Base-by-base conservation (phyloP, 2,113 vertebrate species). In the Paratilapia polleni region DNA sequence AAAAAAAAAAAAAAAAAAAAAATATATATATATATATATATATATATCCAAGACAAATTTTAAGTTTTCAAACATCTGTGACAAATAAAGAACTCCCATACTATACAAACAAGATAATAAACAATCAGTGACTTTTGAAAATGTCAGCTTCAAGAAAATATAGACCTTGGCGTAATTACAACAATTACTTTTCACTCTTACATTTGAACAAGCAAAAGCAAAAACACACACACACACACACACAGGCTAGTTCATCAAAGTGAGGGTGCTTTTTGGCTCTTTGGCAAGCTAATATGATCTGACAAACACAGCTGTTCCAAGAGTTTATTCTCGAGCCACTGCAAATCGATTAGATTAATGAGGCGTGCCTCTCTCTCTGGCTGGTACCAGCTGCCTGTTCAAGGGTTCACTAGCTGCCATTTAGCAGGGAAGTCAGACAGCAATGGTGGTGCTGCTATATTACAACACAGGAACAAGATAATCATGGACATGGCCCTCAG, bases 241-340 rank as follows among this genome's bases (percentile, higher is more conserved):
- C 47, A 19, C 58, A 17, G 77, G 77, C 79, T 9, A 43, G 75
- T 91, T 85, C 56, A 81, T 83, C 82, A 89, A 81, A 85, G 80
- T 68, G 5, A 83, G 85, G 80, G 80, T 64, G 91, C 80, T 91
- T 89, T 93, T 90, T 91, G 90, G 84, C 85, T 88, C 80, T 82
- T 87, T 91, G 89, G 91, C 77, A 56, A 78, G 88, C 92, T 94
- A 91, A 95, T 89, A 89, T 85, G 93, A 94, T 89, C 87, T 92
- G 92, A 95, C 94, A 94, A 96, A 95, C 91, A 93, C 94, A 95
- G 95, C 95, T 95, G 95, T 95, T 96, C 90, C 94, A 93, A 93
- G 93, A 93, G 83, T 94, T 94, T 93, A 92, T 93, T 93, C 93
- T 95, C 94, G 82, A 91, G 91, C 94, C 90, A 87, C 88, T 89